Percentiles rank a stretch among this genome's conserved stretches.
phyloP scores from a whole-genome alignment of 1,140 invertebrate genomes.

The Diachasma alloeum region DNA sequence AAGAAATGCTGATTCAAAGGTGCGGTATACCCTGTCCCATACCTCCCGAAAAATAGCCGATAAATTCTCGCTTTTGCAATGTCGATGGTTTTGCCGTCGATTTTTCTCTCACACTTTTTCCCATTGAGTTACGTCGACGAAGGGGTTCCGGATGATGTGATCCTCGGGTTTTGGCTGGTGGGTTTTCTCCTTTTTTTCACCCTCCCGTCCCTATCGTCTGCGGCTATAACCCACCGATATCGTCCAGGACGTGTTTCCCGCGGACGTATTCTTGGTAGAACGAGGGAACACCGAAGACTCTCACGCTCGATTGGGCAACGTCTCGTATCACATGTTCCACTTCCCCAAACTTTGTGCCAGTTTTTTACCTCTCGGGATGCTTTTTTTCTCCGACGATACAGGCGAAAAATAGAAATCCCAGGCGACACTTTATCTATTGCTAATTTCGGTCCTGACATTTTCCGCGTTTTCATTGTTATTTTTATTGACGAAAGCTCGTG shows the following conservation, averaged over 20 bases:
- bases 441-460: too few relatives aligned
- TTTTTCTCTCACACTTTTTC: conserved; percentile 21
- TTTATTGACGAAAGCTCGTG: too few relatives aligned
- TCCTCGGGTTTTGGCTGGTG: background rate
- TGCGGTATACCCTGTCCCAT: background rate
- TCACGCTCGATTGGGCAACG: background rate
- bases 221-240: background rate
- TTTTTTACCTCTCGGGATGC: too few relatives aligned
- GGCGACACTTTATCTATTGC: too few relatives aligned
- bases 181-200: background rate
- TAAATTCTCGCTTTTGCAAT: conserved; percentile 6
- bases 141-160: background rate
- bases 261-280: background rate
- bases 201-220: background rate
- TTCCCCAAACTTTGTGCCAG: background rate
- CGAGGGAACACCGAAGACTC: background rate
- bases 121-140: conserved; percentile 1
- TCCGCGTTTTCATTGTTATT: too few relatives aligned
- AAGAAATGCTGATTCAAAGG: background rate
- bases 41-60: background rate
- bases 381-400: background rate
- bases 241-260: background rate
- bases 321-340: conserved; percentile 4
- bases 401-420: background rate
- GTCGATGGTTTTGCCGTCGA: conserved; percentile 16